Conservation (phyloP, 2,888 invertebrate species). For the Barypeithes pellucidus region DNA sequence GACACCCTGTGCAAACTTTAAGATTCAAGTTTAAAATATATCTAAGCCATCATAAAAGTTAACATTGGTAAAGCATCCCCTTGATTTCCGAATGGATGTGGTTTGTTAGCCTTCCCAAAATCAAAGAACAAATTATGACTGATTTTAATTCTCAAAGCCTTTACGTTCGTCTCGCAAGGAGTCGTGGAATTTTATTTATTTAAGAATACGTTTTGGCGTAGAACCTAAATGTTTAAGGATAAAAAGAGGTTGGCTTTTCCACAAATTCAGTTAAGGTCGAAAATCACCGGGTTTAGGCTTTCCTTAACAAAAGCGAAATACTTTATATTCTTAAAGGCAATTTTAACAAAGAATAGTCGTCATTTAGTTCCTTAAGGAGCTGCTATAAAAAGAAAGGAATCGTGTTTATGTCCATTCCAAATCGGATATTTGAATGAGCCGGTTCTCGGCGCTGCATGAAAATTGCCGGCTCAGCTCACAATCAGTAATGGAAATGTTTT, state of each 20-base stretch:
- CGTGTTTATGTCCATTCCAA: constrained; percentile 2
- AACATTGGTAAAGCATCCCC: too few relatives aligned
- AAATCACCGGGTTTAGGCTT: neutral
- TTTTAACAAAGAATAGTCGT: neutral
- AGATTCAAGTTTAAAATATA: too few relatives aligned
- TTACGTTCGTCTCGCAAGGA: too few relatives aligned
- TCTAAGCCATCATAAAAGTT: too few relatives aligned
- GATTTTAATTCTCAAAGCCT: too few relatives aligned
- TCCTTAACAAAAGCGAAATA: neutral
- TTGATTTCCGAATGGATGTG: too few relatives aligned
- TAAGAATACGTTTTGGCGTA: too few relatives aligned
- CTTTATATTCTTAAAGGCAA: neutral
- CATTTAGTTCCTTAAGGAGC: neutral
- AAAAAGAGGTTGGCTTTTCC: neutral
- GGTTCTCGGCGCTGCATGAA: constrained; percentile 11
- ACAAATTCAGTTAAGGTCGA: neutral
- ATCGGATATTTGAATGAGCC: constrained; percentile 4
- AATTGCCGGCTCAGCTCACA: constrained; percentile 2
- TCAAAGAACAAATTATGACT: too few relatives aligned
- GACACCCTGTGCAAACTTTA: too few relatives aligned
- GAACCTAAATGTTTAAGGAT: too few relatives aligned
- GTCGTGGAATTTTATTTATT: too few relatives aligned
- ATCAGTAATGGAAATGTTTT: constrained; percentile 13
- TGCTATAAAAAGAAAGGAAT: neutral
- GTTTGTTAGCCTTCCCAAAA: too few relatives aligned